Evolutionary conservation across 30 jellyfish, hydroid and myxozoan species (phyloP).

Genomic region (Chrysaora quinquecirrha): DNA sequence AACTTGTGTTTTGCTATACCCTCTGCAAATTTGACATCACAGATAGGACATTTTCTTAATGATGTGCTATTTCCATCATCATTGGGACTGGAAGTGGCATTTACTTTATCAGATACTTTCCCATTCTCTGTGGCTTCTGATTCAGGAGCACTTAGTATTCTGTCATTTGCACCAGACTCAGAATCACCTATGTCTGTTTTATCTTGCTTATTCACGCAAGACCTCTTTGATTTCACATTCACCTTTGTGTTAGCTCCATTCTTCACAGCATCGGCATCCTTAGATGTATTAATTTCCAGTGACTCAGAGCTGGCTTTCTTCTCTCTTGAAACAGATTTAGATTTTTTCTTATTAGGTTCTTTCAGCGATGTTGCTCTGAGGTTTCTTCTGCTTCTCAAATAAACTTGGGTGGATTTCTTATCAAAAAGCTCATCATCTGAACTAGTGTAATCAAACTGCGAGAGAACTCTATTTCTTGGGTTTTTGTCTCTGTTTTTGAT

Average conservation of each 20-base stretch:
- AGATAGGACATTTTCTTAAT: constrained; percentile 21
- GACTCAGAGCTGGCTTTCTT: too few species aligned
- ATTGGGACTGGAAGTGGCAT: neutral
- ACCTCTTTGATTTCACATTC: neutral
- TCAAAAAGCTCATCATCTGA: constrained; percentile 62
- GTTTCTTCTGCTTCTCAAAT: constrained; percentile 25
- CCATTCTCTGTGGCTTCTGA: neutral
- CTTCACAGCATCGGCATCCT: too few species aligned
- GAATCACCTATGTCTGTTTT: neutral
- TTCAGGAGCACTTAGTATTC: neutral
- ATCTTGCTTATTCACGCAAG: neutral
- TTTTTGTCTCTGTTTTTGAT: too few species aligned
- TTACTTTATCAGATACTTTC: too few species aligned
- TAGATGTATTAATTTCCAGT: too few species aligned
- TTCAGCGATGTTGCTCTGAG: neutral
- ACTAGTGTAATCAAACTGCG: constrained; percentile 29
- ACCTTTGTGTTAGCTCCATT: neutral
- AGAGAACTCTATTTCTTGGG: too few species aligned
- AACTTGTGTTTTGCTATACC: constrained; percentile 7
- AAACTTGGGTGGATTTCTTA: constrained; percentile 8
- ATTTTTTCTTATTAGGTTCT: too few species aligned
- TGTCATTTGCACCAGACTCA: neutral
- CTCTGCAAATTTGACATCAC: constrained; percentile 3
- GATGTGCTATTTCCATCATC: neutral
- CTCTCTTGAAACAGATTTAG: too few species aligned